phyloP scores from a whole-genome alignment of 2,113 vertebrate genomes.

The Nycticryphes semicollaris region DNA sequence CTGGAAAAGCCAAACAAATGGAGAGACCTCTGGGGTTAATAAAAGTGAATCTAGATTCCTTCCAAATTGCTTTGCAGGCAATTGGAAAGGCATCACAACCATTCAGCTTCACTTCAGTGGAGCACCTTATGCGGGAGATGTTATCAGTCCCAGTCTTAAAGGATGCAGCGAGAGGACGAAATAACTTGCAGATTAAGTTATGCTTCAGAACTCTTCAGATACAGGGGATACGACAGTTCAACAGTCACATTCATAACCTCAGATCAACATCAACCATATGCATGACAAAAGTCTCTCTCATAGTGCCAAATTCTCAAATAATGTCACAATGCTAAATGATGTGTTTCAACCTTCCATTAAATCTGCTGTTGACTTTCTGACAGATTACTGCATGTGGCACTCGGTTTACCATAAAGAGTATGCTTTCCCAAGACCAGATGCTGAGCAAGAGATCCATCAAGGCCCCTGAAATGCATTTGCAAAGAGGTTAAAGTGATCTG shows the following conservation, averaged over 20 bases:
- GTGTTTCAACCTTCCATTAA: constrained; percentile 24
- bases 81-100: constrained; percentile 49
- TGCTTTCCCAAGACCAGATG: constrained; percentile 39
- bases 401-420: not conserved
- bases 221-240: not conserved
- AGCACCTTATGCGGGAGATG: not conserved
- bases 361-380: not conserved
- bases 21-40: constrained; percentile 62
- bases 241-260: not conserved
- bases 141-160: constrained; percentile 30
- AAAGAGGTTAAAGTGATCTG: constrained; percentile 15
- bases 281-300: constrained; percentile 7
- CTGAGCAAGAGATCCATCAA: constrained; percentile 23
- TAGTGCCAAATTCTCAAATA: constrained; percentile 52
- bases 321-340: constrained; percentile 48
- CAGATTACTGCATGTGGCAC: not conserved
- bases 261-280: constrained; percentile 3
- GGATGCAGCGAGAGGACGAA: not conserved
- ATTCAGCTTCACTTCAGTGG: constrained; percentile 28
- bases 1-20: constrained; percentile 62
- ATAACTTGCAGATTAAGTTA: not conserved
- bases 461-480: constrained; percentile 33
- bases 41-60: constrained; percentile 50
- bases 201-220: constrained; percentile 30
- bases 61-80: constrained; percentile 42